Evolutionary conservation across 2,888 invertebrate species (phyloP), one percentile per base, ranked within the genome.

Genomic region (Dicranocentrus wangi): DNA sequence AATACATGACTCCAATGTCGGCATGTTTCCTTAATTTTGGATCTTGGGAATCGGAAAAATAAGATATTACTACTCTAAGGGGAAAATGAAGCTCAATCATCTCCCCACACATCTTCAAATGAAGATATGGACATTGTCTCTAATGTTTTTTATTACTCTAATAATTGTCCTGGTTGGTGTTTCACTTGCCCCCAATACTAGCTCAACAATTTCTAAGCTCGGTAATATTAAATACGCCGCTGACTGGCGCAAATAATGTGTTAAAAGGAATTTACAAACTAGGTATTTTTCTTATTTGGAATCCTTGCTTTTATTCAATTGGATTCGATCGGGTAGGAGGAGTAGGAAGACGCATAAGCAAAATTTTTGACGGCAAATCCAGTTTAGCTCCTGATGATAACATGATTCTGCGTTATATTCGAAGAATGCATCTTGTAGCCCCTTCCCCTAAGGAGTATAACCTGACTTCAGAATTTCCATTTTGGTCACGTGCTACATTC

Each of bases 51-150:
- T n/a, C n/a, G n/a, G n/a, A n/a, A n/a, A n/a, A n/a, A n/a, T n/a
- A n/a, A n/a, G n/a, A n/a, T n/a, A 32, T 47, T 47, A 47, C 47
- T 10, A 47, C 47, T n/a, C n/a, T n/a, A n/a, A n/a, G n/a, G n/a
- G n/a, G n/a, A 51, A 39, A 39, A 63, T 63, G 63, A 63, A 63
- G 21, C 1, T 63, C 10, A 63, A 63, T 13, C 21, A 42, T 63
- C 23, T 63, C 1, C 63, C 63, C 7, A 39, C 19, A 1, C 63
- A 63, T 42, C 42, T 39, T 63, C 63, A 63, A 13, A 63, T 63
- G 63, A 63, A 63, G n/a, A 28, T 63, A 5, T 63, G 63, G 63
- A 39, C 42, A 19, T 1, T 63, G 0, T 63, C 15, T 10, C n/a
- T 63, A n/a, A 42, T 21, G 1, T 1, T 42, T 42, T 63, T 63